phyloP scores from a whole-genome alignment of 2,113 vertebrate genomes.

The Zootoca vivipara region DNA sequence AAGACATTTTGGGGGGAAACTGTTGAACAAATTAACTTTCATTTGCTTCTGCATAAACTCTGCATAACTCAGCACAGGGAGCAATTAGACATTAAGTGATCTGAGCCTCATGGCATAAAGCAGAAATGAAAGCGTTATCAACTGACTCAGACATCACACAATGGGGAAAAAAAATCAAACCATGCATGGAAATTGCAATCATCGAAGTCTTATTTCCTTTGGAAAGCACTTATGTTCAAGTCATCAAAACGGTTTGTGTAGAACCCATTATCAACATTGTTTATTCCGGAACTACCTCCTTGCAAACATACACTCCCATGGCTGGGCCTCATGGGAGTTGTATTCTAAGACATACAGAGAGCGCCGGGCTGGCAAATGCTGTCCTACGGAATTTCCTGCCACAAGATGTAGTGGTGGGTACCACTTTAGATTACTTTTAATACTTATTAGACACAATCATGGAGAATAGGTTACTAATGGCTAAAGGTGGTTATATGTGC shows the following conservation, averaged over 20 bases:
- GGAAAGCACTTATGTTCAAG: conserved; percentile 50
- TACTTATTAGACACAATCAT: background rate
- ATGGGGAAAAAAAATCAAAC: conserved; percentile 48
- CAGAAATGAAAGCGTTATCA: conserved; percentile 18
- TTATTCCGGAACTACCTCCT: background rate
- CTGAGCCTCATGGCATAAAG: background rate
- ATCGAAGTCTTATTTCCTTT: conserved; percentile 48
- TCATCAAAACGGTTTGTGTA: conserved; percentile 56
- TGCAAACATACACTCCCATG: background rate
- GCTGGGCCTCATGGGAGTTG: too few species aligned
- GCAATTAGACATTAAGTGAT: conserved; percentile 14
- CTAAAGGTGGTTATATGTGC: background rate
- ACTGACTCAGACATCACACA: conserved; percentile 28
- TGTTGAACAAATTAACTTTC: background rate
- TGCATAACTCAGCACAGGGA: conserved; percentile 18
- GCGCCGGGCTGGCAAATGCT: too few species aligned
- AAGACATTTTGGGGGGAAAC: background rate
- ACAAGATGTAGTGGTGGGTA: background rate
- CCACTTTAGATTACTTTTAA: background rate
- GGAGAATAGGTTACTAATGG: background rate
- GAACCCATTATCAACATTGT: conserved; percentile 24
- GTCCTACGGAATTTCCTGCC: background rate
- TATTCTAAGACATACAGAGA: too few species aligned
- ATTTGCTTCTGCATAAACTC: conserved; percentile 11
- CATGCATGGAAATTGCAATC: conserved; percentile 47